Evolutionary conservation across 2,797 vertebrate species (phyloP).

Genomic region (Astyanax mexicanus): DNA sequence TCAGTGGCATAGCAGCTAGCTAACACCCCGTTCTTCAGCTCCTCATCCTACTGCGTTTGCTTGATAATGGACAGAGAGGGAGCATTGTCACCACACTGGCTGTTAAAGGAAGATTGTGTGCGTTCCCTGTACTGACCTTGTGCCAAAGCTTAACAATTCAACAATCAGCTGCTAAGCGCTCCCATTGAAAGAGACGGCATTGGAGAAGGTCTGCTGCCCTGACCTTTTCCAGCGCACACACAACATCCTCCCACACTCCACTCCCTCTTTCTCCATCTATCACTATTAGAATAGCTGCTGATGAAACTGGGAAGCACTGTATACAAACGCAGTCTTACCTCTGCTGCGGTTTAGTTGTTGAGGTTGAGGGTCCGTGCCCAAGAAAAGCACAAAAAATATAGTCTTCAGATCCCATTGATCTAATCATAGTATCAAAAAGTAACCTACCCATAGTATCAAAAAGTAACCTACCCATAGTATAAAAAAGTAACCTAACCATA

Average conservation of each 20-base stretch:
- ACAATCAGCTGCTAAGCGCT: background rate
- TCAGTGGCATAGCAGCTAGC: slow-evolving; percentile 6
- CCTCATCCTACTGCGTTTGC: background rate
- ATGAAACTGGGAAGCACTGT: background rate
- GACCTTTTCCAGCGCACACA: slow-evolving; percentile 2
- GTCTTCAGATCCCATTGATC: too few species aligned
- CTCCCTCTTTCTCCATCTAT: background rate
- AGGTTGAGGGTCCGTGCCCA: slow-evolving; percentile 6
- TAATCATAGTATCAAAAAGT: too few species aligned
- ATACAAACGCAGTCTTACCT: slow-evolving; percentile 11
- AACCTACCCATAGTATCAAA: too few species aligned
- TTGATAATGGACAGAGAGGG: slow-evolving; percentile 2
- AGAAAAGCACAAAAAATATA: background rate
- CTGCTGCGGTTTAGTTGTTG: slow-evolving; percentile 3
- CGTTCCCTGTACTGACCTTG: slow-evolving; percentile 20
- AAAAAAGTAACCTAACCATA: too few species aligned
- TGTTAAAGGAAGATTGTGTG: slow-evolving; percentile 29
- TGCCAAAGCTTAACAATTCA: slow-evolving; percentile 17
- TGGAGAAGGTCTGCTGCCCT: slow-evolving; percentile 9
- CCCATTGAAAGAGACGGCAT: slow-evolving; percentile 2
- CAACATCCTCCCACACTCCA: slow-evolving; percentile 26
- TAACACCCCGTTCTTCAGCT: background rate
- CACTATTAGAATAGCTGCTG: background rate
- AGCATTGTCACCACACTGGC: slow-evolving; percentile 18
- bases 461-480: too few species aligned